phyloP scores from a whole-genome alignment of 1,140 invertebrate species.

The Marisa cornuarietis region DNA sequence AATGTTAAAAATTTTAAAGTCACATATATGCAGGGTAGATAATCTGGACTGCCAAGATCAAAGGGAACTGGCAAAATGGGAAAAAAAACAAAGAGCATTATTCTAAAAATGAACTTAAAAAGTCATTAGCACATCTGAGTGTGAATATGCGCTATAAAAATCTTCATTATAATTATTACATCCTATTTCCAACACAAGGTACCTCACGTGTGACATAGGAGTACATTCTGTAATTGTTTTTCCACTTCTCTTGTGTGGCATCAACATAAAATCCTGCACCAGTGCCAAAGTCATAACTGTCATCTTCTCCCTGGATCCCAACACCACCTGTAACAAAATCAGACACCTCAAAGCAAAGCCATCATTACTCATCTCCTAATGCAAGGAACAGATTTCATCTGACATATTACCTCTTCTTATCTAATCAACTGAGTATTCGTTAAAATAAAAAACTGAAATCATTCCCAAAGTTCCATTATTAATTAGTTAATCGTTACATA shows the following conservation, averaged over 20 bases:
- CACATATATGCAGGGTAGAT: no score
- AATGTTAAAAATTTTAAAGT: no score
- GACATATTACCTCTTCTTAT: no score
- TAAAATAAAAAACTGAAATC: no score
- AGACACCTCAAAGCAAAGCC: no score
- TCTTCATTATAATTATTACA: no score
- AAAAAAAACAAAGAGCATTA: neutral
- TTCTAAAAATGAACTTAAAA: neutral
- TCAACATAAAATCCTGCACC: slow-evolving; percentile 97
- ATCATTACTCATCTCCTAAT: no score
- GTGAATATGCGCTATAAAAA: no score
- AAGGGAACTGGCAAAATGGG: neutral
- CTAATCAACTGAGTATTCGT: no score
- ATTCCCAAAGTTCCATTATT: no score
- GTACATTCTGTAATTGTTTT: slow-evolving; percentile 94
- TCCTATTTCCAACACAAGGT: neutral
- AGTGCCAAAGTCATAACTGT: slow-evolving; percentile 92
- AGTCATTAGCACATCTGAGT: neutral
- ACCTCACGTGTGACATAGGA: slow-evolving; percentile 92
- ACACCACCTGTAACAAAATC: slow-evolving; percentile 73
- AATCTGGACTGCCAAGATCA: neutral
- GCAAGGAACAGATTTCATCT: no score
- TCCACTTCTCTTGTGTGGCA: slow-evolving; percentile 91
- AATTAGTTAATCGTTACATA: no score
- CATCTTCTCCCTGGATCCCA: slow-evolving; percentile 86